These are phyloP conservation scores for Xyliphius kryptos DNA, from an alignment of 2,113 vertebrate genomes.

Conservation along the genomic window DNA sequence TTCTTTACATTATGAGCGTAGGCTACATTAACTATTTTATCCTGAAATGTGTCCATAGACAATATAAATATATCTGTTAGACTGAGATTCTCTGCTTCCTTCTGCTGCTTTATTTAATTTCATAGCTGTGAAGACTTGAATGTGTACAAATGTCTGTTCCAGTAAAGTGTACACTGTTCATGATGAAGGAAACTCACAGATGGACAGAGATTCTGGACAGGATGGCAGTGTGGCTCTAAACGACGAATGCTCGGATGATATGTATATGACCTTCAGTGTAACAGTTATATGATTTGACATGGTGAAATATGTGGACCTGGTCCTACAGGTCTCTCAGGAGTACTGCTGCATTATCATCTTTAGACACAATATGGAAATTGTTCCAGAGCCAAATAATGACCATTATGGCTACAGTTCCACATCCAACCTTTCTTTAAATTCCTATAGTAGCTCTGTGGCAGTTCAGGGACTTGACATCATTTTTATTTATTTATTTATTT, in stretches of 20 bases:
- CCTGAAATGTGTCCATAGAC: too few relatives aligned
- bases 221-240: neutral
- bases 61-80: too few relatives aligned
- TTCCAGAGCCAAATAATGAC: neutral
- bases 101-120: too few relatives aligned
- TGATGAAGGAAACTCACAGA: too few relatives aligned
- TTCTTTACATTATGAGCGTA: too few relatives aligned
- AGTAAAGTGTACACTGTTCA: too few relatives aligned
- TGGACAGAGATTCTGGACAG: too few relatives aligned
- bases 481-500: neutral
- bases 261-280: neutral
- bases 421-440: neutral
- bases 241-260: neutral
- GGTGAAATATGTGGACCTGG: neutral
- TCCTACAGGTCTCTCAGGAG: neutral
- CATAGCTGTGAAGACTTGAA: too few relatives aligned
- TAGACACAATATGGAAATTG: neutral
- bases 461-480: neutral
- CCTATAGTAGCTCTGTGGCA: neutral
- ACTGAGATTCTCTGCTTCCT: too few relatives aligned
- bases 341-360: neutral
- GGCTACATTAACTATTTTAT: too few relatives aligned
- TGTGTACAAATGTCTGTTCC: too few relatives aligned
- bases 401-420: neutral
- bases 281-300: constrained; percentile 8